phyloP scores from a whole-genome alignment of 2,113 vertebrate genomes.

The Sphaerodactylus townsendi region DNA sequence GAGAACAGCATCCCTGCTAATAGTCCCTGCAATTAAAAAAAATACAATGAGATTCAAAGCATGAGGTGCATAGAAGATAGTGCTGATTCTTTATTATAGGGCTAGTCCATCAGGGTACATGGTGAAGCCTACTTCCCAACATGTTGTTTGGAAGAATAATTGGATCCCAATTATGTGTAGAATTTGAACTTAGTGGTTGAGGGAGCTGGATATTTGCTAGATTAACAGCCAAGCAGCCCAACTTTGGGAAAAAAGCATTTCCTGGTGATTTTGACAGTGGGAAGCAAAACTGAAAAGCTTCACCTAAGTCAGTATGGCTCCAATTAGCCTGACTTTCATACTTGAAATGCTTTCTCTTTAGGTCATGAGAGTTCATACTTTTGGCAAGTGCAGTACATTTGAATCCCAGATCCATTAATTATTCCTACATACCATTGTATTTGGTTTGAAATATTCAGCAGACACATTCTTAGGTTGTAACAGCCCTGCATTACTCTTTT shows the following conservation, averaged over 20 bases:
- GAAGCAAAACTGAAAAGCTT: conserved; percentile 20
- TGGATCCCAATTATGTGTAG: neutral
- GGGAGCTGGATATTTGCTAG: conserved; percentile 11
- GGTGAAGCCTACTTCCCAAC: conserved; percentile 17
- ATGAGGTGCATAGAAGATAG: conserved; percentile 37
- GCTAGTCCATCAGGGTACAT: neutral
- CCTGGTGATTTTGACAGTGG: conserved; percentile 30
- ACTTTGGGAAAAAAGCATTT: conserved; percentile 12
- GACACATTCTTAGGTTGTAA: neutral
- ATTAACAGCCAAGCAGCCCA: conserved; percentile 8
- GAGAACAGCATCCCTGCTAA: conserved; percentile 56
- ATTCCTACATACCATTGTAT: neutral
- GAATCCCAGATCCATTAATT: neutral
- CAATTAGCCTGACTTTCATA: conserved; percentile 29
- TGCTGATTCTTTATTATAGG: conserved; percentile 36
- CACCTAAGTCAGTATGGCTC: conserved; percentile 27
- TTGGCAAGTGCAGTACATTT: neutral
- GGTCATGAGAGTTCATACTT: neutral
- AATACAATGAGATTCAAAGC: conserved; percentile 43
- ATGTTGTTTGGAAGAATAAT: conserved; percentile 27
- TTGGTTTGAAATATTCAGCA: conserved; percentile 15
- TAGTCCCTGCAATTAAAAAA: conserved; percentile 57
- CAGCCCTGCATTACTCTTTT: neutral
- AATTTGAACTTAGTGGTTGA: neutral
- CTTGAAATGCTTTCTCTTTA: conserved; percentile 37